Base-by-base conservation (phyloP, 2,113 vertebrate genomes). In the Canis aureus region DNA sequence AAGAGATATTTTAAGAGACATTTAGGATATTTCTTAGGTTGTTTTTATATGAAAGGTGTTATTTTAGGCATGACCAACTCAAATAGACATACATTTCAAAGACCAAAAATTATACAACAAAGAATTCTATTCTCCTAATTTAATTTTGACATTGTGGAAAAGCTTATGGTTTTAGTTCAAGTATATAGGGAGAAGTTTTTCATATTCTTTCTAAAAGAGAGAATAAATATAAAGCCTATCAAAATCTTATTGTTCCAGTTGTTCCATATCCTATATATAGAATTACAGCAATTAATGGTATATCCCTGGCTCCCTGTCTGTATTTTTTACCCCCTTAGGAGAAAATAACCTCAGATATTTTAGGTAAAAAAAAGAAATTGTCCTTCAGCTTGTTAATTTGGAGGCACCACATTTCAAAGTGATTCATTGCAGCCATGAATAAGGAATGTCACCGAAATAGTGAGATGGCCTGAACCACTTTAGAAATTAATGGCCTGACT, bases 401-500 rank as follows among this genome's bases (percentile, higher is more conserved):
- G 97, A 97, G 91, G 87, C 89, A 94, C 80, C 83, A 96, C 78
- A 96, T 97, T 96, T 98, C 43, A 0, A 81, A 96, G 92, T 98
- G 98, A 99, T 98, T 99, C 98, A 98, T 81, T 97, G 97, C 86
- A 96, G 96, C n/a, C 15, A 25, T 83, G 84, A 98, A 98, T 98
- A 98, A 97, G 71, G 6, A 98, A 98, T 98, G 97, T 97, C 98
- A 98, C 94, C 74, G 88, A 98, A 98, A 98, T 86, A 97, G 97
- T 93, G 95, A 98, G 98, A 98, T 97, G 89, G 97, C 98, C 97
- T 98, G 97, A 98, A 98, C 98, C 98, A 96, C 98, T 99, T 99
- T 97, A 98, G 98, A 98, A 99, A 99, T 99, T 99, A 99, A 99
- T 99, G 98, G 98, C 98, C 97, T 98, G 98, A 98, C 97, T 98